Conservation (phyloP, 30 jellyfish, hydroid and myxozoan genomes). For the Hydractinia symbiolongicarpus region DNA sequence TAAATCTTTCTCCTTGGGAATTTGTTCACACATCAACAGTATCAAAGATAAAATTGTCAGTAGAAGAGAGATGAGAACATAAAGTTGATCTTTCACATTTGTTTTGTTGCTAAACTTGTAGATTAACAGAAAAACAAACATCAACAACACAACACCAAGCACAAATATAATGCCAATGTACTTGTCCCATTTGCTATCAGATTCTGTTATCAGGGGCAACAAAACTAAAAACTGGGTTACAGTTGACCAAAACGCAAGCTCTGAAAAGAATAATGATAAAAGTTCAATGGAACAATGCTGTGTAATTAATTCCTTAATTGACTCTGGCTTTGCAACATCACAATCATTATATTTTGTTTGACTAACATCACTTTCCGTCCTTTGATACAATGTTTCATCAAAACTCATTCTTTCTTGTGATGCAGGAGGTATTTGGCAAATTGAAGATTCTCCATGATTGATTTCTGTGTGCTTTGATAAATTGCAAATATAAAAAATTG, state of each 20-base stretch:
- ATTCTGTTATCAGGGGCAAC: slow-evolving; percentile 87
- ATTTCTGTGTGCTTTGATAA: slow-evolving; percentile 11
- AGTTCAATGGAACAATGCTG: slow-evolving; percentile 56
- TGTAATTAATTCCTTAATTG: background rate
- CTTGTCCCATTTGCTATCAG: slow-evolving; percentile 77
- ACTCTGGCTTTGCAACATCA: background rate
- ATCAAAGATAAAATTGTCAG: slow-evolving; percentile 66
- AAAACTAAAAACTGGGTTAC: slow-evolving; percentile 94
- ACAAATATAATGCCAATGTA: slow-evolving; percentile 64
- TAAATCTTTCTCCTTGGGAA: slow-evolving; percentile 45
- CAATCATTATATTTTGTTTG: slow-evolving; percentile 14
- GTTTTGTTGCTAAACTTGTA: slow-evolving; percentile 63
- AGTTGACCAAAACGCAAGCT: slow-evolving; percentile 77
- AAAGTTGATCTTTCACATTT: slow-evolving; percentile 47
- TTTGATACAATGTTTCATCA: slow-evolving; percentile 15
- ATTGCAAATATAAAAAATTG: slow-evolving; percentile 25
- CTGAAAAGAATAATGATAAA: slow-evolving; percentile 72
- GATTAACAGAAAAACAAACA: slow-evolving; percentile 56
- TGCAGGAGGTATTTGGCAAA: slow-evolving; percentile 20
- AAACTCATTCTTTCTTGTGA: background rate
- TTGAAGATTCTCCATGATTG: slow-evolving; percentile 32
- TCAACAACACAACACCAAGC: slow-evolving; percentile 81
- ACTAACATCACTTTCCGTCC: slow-evolving; percentile 13
- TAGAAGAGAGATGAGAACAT: slow-evolving; percentile 61
- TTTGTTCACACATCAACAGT: slow-evolving; percentile 60